Evolutionary conservation across 2,797 vertebrate genomes (phyloP), one percentile per base, ranked within the genome.

Genomic region (Aulostomus chinensis): DNA sequence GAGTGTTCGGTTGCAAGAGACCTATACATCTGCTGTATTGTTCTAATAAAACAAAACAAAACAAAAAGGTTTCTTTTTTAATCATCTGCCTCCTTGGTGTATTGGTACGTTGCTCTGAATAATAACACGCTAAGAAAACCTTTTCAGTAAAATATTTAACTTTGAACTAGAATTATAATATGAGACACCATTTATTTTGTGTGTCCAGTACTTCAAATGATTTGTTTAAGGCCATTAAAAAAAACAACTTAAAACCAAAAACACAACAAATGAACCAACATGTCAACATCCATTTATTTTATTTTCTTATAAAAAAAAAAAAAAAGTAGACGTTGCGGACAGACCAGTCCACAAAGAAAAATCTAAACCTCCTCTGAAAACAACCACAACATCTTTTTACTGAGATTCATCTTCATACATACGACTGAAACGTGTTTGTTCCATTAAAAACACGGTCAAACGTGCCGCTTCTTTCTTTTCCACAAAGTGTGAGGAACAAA

Each of bases 21-120:
- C 80, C 82, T 91, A 91, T 90, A 76, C 85, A 86, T 89, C 88
- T 90, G 88, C 90, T 90, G 87, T 89, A 87, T 83, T 87, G 86
- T 90, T 90, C 81, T 87, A 91, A 90, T 91, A 88, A 88, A 74
- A 69, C 9, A 4, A 25, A 9, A 9, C 9, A 9, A 9, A 25
- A 25, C 9, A 7, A 2, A 6, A 25, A 24, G 22, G 22, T 24
- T 8, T 24, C 8, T 24, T n/a, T n/a, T n/a, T n/a, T n/a, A n/a
- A 3, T 21, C 20, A 21, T 21, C 20, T 21, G 20, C 20, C 20
- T 3, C 20, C n/a, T n/a, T n/a, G n/a, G n/a, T n/a, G n/a, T n/a
- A n/a, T n/a, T n/a, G n/a, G n/a, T n/a, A n/a, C n/a, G n/a, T n/a
- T n/a, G n/a, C n/a, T n/a, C n/a, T n/a, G n/a, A n/a, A n/a, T n/a